Percentiles rank a stretch among this genome's conserved stretches.
phyloP scores from a whole-genome alignment of 2,113 vertebrate species.

The Rhinolophus sinicus region DNA sequence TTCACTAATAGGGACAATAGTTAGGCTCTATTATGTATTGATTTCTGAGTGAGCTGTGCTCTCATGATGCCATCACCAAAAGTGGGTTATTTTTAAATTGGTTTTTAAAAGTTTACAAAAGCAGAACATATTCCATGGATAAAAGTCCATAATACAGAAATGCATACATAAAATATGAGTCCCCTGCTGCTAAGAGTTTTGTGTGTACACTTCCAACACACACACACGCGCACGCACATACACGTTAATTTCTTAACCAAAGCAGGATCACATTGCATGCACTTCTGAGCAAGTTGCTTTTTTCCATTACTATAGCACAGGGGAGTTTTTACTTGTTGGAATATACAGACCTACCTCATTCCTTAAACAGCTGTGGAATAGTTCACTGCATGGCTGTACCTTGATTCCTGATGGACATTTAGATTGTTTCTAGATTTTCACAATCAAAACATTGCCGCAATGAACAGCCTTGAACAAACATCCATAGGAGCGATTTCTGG shows the following conservation, averaged over 20 bases:
- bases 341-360: not conserved
- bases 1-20: not conserved
- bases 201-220: not conserved
- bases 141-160: not conserved
- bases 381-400: not conserved
- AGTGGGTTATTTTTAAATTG: not conserved
- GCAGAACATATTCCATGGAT: not conserved
- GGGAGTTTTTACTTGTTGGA: not conserved
- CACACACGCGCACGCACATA: too few species aligned
- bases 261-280: not conserved
- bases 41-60: not conserved
- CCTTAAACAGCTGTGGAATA: not conserved
- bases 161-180: not conserved
- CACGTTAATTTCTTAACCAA: not conserved
- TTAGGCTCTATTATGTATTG: not conserved
- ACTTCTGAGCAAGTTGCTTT: not conserved
- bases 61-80: not conserved
- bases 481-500: not conserved
- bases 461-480: not conserved
- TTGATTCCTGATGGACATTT: not conserved
- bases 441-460: not conserved
- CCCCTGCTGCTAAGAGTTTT: not conserved
- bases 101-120: not conserved
- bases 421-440: not conserved
- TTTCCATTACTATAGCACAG: not conserved